Percentiles rank a stretch among this genome's conserved stretches.
Conservation (phyloP, 92 coral and sea anemone genomes). For the Epizoanthus stellaris region DNA sequence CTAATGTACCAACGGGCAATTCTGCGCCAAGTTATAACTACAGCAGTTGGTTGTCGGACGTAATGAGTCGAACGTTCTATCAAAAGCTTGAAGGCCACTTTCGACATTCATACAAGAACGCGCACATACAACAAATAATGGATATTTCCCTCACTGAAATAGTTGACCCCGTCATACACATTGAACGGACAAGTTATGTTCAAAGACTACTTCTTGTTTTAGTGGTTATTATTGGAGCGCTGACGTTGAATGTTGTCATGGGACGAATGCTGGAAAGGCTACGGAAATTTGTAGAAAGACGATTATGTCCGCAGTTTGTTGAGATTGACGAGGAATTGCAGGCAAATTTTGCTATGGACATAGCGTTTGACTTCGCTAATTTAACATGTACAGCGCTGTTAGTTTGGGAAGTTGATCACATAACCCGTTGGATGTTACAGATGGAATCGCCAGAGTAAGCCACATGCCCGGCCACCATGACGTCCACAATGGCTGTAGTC, state of each 20-base stretch:
- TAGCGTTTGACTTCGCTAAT: constrained; percentile 66
- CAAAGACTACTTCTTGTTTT: constrained; percentile 47
- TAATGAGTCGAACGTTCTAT: constrained; percentile 22
- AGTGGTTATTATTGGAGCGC: constrained; percentile 47
- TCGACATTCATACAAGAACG: constrained; percentile 34
- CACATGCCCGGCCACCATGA: neutral
- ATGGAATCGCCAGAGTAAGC: constrained; percentile 9
- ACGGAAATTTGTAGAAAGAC: constrained; percentile 37
- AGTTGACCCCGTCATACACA: constrained; percentile 52
- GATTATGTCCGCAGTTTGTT: constrained; percentile 31
- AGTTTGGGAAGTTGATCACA: constrained; percentile 63
- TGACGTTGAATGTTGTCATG: constrained; percentile 55
- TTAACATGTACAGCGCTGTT: constrained; percentile 65
- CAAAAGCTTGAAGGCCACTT: constrained; percentile 14
- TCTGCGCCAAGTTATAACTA: neutral
- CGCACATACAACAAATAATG: constrained; percentile 51
- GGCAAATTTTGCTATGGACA: constrained; percentile 53
- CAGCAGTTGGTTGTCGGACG: neutral
- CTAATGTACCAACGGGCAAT: neutral
- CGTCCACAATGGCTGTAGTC: constrained; percentile 11
- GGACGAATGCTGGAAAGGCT: constrained; percentile 60
- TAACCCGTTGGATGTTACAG: constrained; percentile 61
- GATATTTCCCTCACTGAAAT: constrained; percentile 31
- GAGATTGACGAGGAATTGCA: constrained; percentile 38
- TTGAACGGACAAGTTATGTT: constrained; percentile 43